Evolutionary conservation across 2,113 vertebrate genomes (phyloP), one percentile per base, ranked within the genome.

Genomic region (Otis tarda): DNA sequence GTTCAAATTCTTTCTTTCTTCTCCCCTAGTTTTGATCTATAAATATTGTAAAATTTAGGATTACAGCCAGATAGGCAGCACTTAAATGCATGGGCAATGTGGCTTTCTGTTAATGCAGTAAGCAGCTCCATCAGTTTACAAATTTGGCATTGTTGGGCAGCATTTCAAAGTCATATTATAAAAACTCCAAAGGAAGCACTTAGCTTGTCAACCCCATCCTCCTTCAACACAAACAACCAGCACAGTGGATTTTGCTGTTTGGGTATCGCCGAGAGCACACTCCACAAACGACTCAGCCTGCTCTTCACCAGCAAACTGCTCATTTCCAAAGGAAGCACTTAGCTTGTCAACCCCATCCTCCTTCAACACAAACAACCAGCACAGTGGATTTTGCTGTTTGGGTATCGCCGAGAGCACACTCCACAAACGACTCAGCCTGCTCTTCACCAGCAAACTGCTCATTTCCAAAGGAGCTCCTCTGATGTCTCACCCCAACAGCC

Each of bases 311-410:
- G 71, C 56, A 94, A 96, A 91, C 88, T 67, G 37, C 82, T 85
- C 43, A 71, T 89, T n/a, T 69, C 89, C 80, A 87, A 94, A 93
- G 87, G 96, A 98, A 98, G 95, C 97, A 97, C 95, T 98, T 97
- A 97, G 97, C 93, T 93, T 97, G 92, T 97, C 95, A 97, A 76
- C 86, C 95, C 94, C 93, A 84, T 91, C 85, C 89, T 59, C 87
- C 49, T 43, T 7, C 81, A 76, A 39, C 35, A 45, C 1, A 5
- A 63, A 64, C 25, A 43, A n/a, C 35, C 65, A 65, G 55, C 57
- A 70, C 8, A 6, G 56, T 47, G 80, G 73, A 33, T 35, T 7
- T 31, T 28, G 47, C 57, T 25, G 33, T 64, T 31, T 14, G 50
- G 82, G 55, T 23, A 90, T 20, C 3, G 7, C 33, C 0, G 5